Evolutionary conservation across 2,113 vertebrate genomes (phyloP), one percentile per base, ranked within the genome.

Genomic region (Xerus inauris): DNA sequence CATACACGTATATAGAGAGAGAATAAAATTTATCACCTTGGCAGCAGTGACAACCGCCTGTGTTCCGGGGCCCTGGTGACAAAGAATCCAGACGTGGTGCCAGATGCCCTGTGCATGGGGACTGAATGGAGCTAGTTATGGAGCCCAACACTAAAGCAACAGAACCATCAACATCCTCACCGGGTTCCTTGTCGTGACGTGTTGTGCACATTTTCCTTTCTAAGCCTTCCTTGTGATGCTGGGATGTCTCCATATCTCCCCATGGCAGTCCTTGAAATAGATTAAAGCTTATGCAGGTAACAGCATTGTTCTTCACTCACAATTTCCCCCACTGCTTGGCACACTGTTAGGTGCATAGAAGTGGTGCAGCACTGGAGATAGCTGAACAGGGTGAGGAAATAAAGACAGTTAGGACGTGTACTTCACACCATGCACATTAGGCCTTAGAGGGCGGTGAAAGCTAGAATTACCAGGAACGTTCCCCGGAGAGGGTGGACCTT

Each of bases 391-490:
- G 26, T 20, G 59, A 80, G 32, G 6, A 42, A 30, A 26, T n/a
- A 24, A 77, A 59, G 26, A n/a, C 10, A 5, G 2, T 83, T 30
- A 13, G 42, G 24, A 4, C 54, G 7, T 6, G 8, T n/a, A 8
- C 3, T 35, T 2, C 5, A 84, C 22, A 11, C 6, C 22, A 12
- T 51, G 30, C 19, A 16, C 26, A 35, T 0, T 5, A 20, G 22
- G 35, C 16, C 6, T 96, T 75, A 65, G 47, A 75, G 8, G 0
- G 0, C 0, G 24, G 26, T 47, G 1, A 51, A 42, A 72, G 45
- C 8, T 47, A 17, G 13, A 72, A 9, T 7, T 3, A 45, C 16
- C 12, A 45, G 35, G 13, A 64, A 77, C 3, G 11, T 13, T 80
- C 81, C 40, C 10, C 16, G n/a, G 14, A 69, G 2, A 30, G 80